A percentile compares a stretch with the other conserved stretches of the same genome.
These are phyloP conservation scores for Grantiella picta DNA, from an alignment of 2,113 vertebrate genomes.

Conservation along the genomic window DNA sequence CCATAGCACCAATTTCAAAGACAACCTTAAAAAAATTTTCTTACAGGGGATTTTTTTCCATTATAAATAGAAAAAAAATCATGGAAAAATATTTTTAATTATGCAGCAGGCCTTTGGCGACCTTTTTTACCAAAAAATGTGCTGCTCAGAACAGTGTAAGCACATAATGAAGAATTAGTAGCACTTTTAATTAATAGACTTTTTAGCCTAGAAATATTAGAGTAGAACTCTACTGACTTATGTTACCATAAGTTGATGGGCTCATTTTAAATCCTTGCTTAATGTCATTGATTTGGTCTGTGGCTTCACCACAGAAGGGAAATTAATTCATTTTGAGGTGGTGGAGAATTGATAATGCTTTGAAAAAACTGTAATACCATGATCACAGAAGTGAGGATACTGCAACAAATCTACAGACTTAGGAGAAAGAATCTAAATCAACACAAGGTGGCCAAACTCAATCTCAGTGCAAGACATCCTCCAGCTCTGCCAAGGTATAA, in stretches of 20 bases:
- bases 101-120: not conserved
- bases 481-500: not conserved
- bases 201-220: not conserved
- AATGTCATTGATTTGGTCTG: not conserved
- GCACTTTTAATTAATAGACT: not conserved
- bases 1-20: not conserved
- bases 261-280: not conserved
- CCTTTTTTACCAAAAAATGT: not conserved
- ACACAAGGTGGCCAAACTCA: not conserved
- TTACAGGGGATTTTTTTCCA: not conserved
- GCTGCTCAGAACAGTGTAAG: not conserved
- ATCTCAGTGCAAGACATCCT: not conserved
- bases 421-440: not conserved
- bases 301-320: not conserved
- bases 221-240: not conserved
- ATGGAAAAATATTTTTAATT: not conserved
- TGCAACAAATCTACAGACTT: not conserved
- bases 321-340: not conserved
- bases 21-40: not conserved
- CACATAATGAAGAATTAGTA: not conserved
- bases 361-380: not conserved
- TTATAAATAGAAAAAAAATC: not conserved
- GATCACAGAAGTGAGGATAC: not conserved
- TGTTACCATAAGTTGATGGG: not conserved
- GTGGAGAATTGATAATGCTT: not conserved